phyloP scores from a whole-genome alignment of 2,888 invertebrate genomes.

The Trachelus tabidus region DNA sequence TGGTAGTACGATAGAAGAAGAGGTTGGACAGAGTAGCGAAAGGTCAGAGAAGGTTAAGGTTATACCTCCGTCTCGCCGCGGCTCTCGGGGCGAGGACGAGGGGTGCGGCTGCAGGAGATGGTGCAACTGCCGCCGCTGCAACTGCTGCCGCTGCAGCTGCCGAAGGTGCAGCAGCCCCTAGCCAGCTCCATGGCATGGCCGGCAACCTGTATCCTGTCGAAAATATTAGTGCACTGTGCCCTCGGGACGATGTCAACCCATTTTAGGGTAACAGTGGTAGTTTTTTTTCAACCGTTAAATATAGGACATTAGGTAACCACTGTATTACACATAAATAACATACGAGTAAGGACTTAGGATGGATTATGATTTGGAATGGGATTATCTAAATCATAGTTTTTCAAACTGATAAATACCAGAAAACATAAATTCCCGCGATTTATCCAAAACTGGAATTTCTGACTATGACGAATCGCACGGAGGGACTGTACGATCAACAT shows the following conservation, averaged over 20 bases:
- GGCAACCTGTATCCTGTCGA: constrained; percentile 80
- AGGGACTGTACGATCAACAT: too few species aligned
- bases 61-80: constrained; percentile 80
- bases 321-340: too few species aligned
- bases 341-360: too few species aligned
- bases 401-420: too few species aligned
- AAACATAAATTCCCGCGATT: too few species aligned
- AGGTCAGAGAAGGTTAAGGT: constrained; percentile 32
- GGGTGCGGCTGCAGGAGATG: constrained; percentile 72
- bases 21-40: not conserved
- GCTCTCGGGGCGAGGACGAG: constrained; percentile 79
- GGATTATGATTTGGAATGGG: too few species aligned
- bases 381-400: too few species aligned
- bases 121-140: constrained; percentile 71
- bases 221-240: constrained; percentile 30
- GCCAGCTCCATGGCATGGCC: constrained; percentile 82
- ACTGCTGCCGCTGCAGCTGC: constrained; percentile 72
- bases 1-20: not conserved
- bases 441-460: too few species aligned
- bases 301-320: too few species aligned
- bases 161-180: constrained; percentile 70
- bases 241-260: not conserved
- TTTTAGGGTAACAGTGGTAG: too few species aligned
- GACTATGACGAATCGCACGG: too few species aligned
- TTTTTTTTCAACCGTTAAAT: too few species aligned